These are phyloP conservation scores for Streptopelia turtur DNA, from an alignment of 2,797 vertebrate species.

Conservation along the genomic window DNA sequence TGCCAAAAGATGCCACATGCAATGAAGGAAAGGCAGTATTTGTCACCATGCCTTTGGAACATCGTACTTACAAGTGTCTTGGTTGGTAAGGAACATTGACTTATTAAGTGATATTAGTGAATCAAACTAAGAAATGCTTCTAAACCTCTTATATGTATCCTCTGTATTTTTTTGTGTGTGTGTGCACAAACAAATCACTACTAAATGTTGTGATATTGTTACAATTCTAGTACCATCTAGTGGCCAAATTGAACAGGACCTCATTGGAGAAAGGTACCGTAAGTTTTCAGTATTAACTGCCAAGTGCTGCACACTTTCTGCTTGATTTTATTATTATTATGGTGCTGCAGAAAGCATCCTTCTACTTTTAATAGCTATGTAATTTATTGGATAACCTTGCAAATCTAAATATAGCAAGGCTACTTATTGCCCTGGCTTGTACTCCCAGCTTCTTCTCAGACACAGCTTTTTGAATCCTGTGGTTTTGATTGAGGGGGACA, in stretches of 20 bases:
- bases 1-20: background rate
- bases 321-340: background rate
- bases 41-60: background rate
- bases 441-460: background rate
- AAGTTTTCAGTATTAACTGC: background rate
- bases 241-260: slow-evolving; percentile 10
- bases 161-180: too few relatives aligned
- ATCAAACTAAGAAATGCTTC: background rate
- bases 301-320: background rate
- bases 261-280: too few relatives aligned
- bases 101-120: background rate
- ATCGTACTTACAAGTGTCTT: background rate
- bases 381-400: background rate
- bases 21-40: background rate
- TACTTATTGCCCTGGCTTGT: background rate
- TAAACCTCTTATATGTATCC: background rate
- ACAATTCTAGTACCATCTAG: slow-evolving; percentile 66
- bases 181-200: background rate
- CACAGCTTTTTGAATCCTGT: background rate
- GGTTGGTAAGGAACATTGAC: background rate
- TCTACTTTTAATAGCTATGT: background rate
- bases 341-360: background rate
- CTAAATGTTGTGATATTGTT: background rate
- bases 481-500: background rate
- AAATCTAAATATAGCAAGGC: background rate